Conservation (phyloP, 2,113 vertebrate genomes). For the Maccullochella peelii region DNA sequence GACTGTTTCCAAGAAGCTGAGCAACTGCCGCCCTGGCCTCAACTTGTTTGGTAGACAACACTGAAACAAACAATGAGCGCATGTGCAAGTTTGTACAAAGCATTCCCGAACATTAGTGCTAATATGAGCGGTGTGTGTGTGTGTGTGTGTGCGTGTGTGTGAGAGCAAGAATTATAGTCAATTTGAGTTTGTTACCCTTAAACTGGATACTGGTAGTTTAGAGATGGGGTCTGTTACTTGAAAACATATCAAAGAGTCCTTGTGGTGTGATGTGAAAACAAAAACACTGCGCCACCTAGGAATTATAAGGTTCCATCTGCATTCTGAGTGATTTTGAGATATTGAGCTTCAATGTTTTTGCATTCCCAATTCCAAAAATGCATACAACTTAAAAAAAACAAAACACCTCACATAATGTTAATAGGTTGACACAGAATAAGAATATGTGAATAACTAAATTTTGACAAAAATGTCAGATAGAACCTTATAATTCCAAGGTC, state of each 20-base stretch:
- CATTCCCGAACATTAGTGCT: slow-evolving; percentile 9
- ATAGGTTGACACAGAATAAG: too few relatives aligned
- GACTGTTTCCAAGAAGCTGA: background rate
- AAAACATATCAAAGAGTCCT: background rate
- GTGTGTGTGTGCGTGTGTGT: background rate
- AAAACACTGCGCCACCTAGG: too few relatives aligned
- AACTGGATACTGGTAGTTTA: slow-evolving; percentile 26
- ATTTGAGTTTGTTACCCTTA: slow-evolving; percentile 13
- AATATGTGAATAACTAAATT: too few relatives aligned
- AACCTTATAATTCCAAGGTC: too few relatives aligned
- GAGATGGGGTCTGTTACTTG: background rate
- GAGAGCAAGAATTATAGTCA: background rate
- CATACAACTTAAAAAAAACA: too few relatives aligned
- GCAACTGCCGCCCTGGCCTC: background rate
- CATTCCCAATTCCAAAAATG: too few relatives aligned
- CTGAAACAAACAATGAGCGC: background rate
- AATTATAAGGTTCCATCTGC: too few relatives aligned
- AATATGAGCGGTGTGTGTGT: slow-evolving; percentile 7
- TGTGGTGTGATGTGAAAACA: slow-evolving; percentile 7
- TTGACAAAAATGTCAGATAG: too few relatives aligned
- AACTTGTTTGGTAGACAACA: slow-evolving; percentile 8
- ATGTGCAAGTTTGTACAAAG: slow-evolving; percentile 4
- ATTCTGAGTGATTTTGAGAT: too few relatives aligned
- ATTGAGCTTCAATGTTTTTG: too few relatives aligned
- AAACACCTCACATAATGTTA: too few relatives aligned